A percentile compares a stretch with the other conserved stretches of the same genome.
Conservation (phyloP, 2,888 invertebrate species). For the Drosophila subsilvestris region DNA sequence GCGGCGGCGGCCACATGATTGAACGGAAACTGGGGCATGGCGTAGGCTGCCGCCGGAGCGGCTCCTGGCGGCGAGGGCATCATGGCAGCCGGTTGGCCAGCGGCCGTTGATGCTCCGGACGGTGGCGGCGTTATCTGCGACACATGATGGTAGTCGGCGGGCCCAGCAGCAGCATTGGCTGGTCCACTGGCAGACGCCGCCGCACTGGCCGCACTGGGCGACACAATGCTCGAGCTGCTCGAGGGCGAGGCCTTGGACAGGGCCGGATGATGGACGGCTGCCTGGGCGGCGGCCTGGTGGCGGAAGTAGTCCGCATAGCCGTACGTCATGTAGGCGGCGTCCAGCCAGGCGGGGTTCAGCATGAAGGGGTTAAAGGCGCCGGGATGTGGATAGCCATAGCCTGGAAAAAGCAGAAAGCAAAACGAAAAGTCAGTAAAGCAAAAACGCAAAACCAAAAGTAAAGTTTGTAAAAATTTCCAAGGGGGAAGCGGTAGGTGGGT, state of each 20-base stretch:
- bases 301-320: constrained; percentile 90
- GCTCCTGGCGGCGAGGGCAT: constrained; percentile 86
- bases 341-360: constrained; percentile 93
- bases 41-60: constrained; percentile 80
- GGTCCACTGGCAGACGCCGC: constrained; percentile 11
- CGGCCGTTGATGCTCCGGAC: constrained; percentile 56
- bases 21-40: constrained; percentile 86
- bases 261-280: constrained; percentile 85
- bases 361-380: constrained; percentile 91
- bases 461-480: constrained; percentile 3
- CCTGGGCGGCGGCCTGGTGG: constrained; percentile 84
- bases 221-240: constrained; percentile 79
- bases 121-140: constrained; percentile 44
- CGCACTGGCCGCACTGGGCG: constrained; percentile 45
- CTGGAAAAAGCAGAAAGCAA: constrained; percentile 85
- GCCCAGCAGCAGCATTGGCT: constrained; percentile 9
- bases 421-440: constrained; percentile 31
- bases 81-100: constrained; percentile 72
- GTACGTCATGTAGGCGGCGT: constrained; percentile 92
- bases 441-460: constrained; percentile 1
- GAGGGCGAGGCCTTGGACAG: constrained; percentile 87
- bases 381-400: constrained; percentile 92
- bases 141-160: constrained; percentile 51
- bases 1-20: constrained; percentile 82
- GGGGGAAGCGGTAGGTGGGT: neutral